These are phyloP conservation scores for Saccopteryx leptura DNA, from an alignment of 2,113 vertebrate genomes.

Conservation along the genomic window DNA sequence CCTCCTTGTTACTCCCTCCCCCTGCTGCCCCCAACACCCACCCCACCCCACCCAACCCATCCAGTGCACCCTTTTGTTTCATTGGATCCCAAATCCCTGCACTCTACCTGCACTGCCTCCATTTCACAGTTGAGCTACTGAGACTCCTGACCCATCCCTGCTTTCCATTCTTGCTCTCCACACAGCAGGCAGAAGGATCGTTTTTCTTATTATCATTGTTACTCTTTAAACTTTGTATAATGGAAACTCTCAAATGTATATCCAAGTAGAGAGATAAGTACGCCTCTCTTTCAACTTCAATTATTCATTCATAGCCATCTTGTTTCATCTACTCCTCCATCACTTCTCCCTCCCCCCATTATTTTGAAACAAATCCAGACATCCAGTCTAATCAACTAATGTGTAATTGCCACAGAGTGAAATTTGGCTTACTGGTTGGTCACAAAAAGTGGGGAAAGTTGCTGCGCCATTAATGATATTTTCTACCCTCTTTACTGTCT, in stretches of 20 bases:
- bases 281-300: background rate
- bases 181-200: background rate
- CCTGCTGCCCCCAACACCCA: background rate
- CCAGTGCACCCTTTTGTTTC: background rate
- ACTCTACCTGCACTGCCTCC: background rate
- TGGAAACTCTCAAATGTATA: constrained; percentile 5
- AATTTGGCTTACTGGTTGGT: constrained; percentile 19
- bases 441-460: background rate
- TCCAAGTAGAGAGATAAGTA: constrained; percentile 6
- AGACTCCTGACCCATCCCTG: background rate
- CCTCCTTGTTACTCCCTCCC: background rate
- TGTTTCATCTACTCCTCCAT: background rate
- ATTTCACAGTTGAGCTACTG: background rate
- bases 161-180: background rate
- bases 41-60: background rate
- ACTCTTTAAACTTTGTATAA: constrained; percentile 14
- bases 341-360: background rate
- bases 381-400: constrained; percentile 25
- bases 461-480: background rate
- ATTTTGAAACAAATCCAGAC: constrained; percentile 56
- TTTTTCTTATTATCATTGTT: background rate
- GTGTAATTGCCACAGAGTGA: constrained; percentile 29
- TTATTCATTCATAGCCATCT: background rate
- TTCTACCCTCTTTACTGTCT: background rate
- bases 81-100: background rate